Evolutionary conservation across 2,113 vertebrate genomes (phyloP).

Genomic region (Periophthalmus modestus): DNA sequence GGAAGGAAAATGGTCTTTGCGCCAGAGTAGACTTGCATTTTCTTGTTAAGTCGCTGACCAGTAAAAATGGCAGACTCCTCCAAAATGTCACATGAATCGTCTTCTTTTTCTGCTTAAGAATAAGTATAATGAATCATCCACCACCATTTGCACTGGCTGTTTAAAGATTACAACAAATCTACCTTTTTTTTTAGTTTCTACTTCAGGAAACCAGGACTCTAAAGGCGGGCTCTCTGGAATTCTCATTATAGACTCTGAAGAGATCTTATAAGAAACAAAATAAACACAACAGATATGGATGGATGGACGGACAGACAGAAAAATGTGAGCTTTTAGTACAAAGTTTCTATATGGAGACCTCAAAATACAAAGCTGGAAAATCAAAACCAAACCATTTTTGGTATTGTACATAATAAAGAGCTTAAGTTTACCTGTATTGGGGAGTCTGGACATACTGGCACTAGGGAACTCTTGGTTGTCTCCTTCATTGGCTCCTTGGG

Average conservation of each 20-base stretch:
- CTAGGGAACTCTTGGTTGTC: neutral
- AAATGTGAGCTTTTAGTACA: too few relatives aligned
- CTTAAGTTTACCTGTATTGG: conserved; percentile 62
- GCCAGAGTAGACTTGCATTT: conserved; percentile 91
- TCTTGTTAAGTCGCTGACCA: conserved; percentile 83
- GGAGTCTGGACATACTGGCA: neutral
- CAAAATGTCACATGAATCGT: conserved; percentile 33
- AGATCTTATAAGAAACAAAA: conserved; percentile 50
- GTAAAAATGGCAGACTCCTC: conserved; percentile 77
- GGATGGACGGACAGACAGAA: too few relatives aligned
- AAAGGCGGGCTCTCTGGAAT: conserved; percentile 73
- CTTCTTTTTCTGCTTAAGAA: conserved; percentile 59
- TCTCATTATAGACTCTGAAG: conserved; percentile 74
- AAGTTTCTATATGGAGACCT: too few relatives aligned
- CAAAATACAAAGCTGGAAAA: neutral
- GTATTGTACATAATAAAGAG: neutral
- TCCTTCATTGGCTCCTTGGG: neutral
- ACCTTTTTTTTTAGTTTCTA: conserved; percentile 79
- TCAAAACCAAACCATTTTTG: neutral
- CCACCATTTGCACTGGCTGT: neutral
- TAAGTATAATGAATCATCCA: neutral
- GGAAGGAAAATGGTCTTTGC: conserved; percentile 79
- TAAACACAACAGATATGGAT: too few relatives aligned
- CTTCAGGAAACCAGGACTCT: conserved; percentile 75
- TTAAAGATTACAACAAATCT: neutral